Evolutionary conservation across 2,888 invertebrate genomes (phyloP), one percentile per base, ranked within the genome.

Genomic region (Melipona beecheii): DNA sequence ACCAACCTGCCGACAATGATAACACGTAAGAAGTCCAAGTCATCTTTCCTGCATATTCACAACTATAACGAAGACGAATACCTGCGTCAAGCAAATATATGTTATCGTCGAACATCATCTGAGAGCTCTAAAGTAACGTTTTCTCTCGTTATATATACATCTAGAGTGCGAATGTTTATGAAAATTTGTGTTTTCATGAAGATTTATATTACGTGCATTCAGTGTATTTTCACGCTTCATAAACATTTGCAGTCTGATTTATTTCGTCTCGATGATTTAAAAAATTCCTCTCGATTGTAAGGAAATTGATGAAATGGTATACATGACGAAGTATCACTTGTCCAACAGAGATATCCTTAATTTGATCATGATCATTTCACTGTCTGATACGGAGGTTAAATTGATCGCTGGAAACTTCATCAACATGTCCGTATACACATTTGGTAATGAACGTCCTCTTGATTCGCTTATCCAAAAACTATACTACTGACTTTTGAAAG

Each of bases 341-440:
- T 91, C 87, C 15, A 66, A 73, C 2, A 90, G 86, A 71, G 87
- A 83, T 54, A 88, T 91, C 0, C 77, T 87, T 4, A 87, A 87
- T 24, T 60, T 93, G 24, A 86, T 91, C 66, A 58, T 92, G 64
- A 87, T 93, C 62, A 87, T 92, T 13, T 58, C 85, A 19, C 88
- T 90, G 52, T 85, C 91, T 4, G 91, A 86, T 31, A 70, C 78
- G 69, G 89, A 89, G 0, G 81, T 87, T 1, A 88, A 85, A 72
- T 0, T 93, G 43, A 92, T 91, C 13, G 93, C 92, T 64, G 92
- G 91, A 36, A 93, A 92, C 77, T 78, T 93, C 75, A 81, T 91
- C n/a, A 81, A 90, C 24, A 75, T 92, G 31, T 92, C 92, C 9
- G 66, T 92, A 31, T 72, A 66, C n/a, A 90, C 90, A 31, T 93